Conservation (phyloP, 2,113 vertebrate species). For the Calidris pugnax region DNA sequence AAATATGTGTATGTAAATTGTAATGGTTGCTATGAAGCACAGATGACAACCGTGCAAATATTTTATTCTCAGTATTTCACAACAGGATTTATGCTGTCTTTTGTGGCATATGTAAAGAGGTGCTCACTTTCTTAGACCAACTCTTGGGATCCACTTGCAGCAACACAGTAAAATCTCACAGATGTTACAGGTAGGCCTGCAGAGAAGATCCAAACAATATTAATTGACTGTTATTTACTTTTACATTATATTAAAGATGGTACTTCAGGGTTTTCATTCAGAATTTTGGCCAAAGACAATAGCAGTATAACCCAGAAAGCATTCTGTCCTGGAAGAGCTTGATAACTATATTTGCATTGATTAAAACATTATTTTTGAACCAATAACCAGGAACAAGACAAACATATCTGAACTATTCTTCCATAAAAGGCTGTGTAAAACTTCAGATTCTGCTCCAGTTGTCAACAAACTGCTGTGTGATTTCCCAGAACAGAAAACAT, state of each 20-base stretch:
- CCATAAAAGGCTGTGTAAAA: not conserved
- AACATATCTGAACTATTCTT: not conserved
- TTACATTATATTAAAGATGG: not conserved
- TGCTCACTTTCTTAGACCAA: not conserved
- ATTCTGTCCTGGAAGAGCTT: not conserved
- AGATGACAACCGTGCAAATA: not conserved
- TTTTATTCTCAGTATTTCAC: not conserved
- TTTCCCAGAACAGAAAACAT: not conserved
- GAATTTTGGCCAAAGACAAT: not conserved
- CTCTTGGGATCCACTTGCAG: not conserved
- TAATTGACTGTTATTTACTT: not conserved
- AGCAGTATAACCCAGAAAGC: not conserved
- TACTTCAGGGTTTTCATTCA: not conserved
- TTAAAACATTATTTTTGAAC: conserved; percentile 26
- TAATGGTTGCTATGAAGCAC: not conserved
- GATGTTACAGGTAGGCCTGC: not conserved
- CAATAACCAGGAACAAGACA: not conserved
- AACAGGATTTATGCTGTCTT: not conserved
- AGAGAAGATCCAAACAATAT: not conserved
- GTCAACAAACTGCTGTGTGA: not conserved
- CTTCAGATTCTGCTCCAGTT: conserved; percentile 33
- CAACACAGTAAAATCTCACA: not conserved
- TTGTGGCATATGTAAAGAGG: not conserved
- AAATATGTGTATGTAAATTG: not conserved
- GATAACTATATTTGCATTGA: not conserved